phyloP scores from a whole-genome alignment of 2,888 invertebrate species.

The Ypsolopha scabrella region DNA sequence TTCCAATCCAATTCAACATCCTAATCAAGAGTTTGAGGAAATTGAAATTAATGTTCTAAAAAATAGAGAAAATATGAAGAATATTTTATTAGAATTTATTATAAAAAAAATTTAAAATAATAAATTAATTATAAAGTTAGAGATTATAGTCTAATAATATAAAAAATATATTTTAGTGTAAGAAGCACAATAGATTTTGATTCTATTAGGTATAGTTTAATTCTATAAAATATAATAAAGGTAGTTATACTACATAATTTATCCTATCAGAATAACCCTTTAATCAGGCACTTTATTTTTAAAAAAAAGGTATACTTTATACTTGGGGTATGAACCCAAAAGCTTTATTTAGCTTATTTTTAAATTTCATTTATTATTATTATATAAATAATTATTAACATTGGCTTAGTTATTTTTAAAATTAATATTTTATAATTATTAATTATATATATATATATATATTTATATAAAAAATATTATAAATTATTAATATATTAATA shows the following conservation, averaged over 20 bases:
- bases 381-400: constrained; percentile 21
- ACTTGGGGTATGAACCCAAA: constrained; percentile 74
- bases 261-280: constrained; percentile 60
- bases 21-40: constrained; percentile 47
- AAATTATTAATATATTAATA: no score
- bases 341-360: constrained; percentile 71
- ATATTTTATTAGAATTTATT: constrained; percentile 62
- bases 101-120: constrained; percentile 64
- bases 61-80: constrained; percentile 62
- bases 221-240: constrained; percentile 75
- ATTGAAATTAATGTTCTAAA: constrained; percentile 52
- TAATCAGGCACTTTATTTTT: constrained; percentile 61
- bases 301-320: constrained; percentile 55
- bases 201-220: constrained; percentile 71
- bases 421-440: constrained; percentile 17
- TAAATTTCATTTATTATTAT: constrained; percentile 26
- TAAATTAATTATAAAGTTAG: constrained; percentile 55
- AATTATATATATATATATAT: constrained; percentile 18
- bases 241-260: constrained; percentile 43
- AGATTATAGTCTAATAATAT: no score
- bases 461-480: constrained; percentile 7
- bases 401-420: constrained; percentile 5
- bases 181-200: constrained; percentile 73
- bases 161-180: constrained; percentile 70
- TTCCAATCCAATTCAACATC: constrained; percentile 73